Percentiles rank a stretch among this genome's conserved stretches.
phyloP scores from a whole-genome alignment of 2,888 invertebrate genomes.

The Rhagonycha lutea region DNA sequence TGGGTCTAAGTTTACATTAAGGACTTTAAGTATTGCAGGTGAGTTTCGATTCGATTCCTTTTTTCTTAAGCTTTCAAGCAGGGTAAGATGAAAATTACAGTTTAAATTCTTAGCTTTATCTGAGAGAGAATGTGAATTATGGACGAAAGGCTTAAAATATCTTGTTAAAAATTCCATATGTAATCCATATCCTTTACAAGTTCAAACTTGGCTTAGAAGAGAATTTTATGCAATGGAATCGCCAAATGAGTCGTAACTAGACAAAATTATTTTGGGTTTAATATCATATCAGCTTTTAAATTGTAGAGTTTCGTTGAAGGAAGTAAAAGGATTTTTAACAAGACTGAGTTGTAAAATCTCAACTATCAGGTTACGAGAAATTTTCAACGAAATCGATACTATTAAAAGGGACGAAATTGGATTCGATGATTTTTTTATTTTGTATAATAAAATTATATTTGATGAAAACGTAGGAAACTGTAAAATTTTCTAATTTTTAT shows the following conservation, averaged over 20 bases:
- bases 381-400: slow-evolving; percentile 86
- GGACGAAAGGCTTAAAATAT: slow-evolving; percentile 83
- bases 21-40: slow-evolving; percentile 87
- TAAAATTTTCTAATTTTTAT: not conserved
- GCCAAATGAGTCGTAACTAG: slow-evolving; percentile 70
- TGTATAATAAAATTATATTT: slow-evolving; percentile 85
- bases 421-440: slow-evolving; percentile 84
- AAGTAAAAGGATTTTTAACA: slow-evolving; percentile 87
- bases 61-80: no score
- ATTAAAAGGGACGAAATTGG: slow-evolving; percentile 79
- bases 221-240: slow-evolving; percentile 92
- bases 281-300: not conserved
- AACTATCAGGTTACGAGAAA: slow-evolving; percentile 79
- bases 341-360: slow-evolving; percentile 90
- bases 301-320: slow-evolving; percentile 80
- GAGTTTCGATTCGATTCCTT: slow-evolving; percentile 39
- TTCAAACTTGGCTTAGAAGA: slow-evolving; percentile 89
- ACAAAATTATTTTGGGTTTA: not conserved
- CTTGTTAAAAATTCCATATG: slow-evolving; percentile 79
- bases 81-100: not conserved
- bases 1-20: slow-evolving; percentile 87
- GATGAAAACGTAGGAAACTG: slow-evolving; percentile 71
- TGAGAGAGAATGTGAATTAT: slow-evolving; percentile 86
- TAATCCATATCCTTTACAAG: slow-evolving; percentile 84
- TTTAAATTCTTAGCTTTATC: slow-evolving; percentile 70